Conservation (phyloP, 2,797 vertebrate species). For the Pelochelys cantorii region DNA sequence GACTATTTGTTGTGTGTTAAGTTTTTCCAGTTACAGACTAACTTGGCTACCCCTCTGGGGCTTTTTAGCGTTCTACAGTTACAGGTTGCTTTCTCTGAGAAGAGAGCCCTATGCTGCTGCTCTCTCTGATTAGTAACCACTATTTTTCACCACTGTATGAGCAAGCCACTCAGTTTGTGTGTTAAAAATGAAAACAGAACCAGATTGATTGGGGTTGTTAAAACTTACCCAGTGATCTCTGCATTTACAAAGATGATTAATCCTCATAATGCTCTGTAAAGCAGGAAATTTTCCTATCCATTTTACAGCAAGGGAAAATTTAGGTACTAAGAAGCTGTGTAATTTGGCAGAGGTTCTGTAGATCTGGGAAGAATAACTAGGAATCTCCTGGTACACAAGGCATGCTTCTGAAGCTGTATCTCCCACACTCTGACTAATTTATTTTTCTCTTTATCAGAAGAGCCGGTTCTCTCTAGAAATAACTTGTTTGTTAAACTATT, state of each 20-base stretch:
- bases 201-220: not conserved
- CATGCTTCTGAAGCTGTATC: not conserved
- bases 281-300: not conserved
- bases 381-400: not conserved
- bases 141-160: not conserved
- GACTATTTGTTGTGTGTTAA: too few species aligned
- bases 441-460: not conserved
- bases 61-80: not conserved
- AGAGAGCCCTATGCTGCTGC: not conserved
- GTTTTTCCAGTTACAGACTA: too few species aligned
- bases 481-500: not conserved
- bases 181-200: not conserved
- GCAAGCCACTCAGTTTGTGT: not conserved
- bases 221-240: not conserved
- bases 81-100: constrained; percentile 32
- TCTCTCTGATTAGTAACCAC: not conserved
- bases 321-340: constrained; percentile 17
- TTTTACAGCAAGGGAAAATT: not conserved
- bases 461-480: not conserved
- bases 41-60: too few species aligned
- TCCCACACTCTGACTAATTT: not conserved
- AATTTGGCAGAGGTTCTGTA: not conserved
- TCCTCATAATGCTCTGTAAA: not conserved
- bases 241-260: not conserved
- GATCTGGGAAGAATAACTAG: not conserved